These are phyloP conservation scores for Panzeria rudis DNA, from an alignment of 2,888 invertebrate genomes.

Conservation along the genomic window DNA sequence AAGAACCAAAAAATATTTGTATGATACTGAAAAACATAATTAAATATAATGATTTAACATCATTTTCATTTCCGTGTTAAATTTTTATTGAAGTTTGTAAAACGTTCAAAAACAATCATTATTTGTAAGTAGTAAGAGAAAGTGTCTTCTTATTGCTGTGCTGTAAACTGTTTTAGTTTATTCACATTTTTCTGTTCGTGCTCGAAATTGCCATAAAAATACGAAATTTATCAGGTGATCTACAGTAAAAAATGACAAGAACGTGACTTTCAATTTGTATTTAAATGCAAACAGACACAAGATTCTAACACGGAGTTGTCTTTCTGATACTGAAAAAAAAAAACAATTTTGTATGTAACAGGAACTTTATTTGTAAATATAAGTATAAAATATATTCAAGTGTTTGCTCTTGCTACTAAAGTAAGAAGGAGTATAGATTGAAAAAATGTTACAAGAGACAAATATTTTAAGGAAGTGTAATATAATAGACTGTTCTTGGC, in stretches of 20 bases:
- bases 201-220: conserved; percentile 61
- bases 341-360: neutral
- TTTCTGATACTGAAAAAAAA: neutral
- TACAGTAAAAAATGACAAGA: conserved; percentile 77
- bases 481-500: too few relatives aligned
- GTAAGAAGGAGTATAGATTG: neutral
- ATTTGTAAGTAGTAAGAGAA: neutral
- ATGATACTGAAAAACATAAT: neutral
- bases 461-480: too few relatives aligned
- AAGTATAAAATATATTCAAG: conserved; percentile 7
- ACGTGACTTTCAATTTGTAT: conserved; percentile 78
- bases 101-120: neutral
- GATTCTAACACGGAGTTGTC: neutral
- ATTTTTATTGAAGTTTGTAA: conserved; percentile 16
- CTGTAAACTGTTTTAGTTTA: conserved; percentile 23
- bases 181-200: conserved; percentile 22
- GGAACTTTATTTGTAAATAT: conserved; percentile 33
- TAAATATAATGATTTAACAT: neutral
- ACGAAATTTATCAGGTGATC: conserved; percentile 74
- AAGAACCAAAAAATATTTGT: too few relatives aligned
- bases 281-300: conserved; percentile 15
- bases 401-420: neutral
- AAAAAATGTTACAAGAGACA: neutral
- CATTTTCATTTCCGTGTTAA: conserved; percentile 3
- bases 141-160: neutral